Evolutionary conservation across 2,888 invertebrate species (phyloP), one percentile per base, ranked within the genome.

Genomic region (Aromia moschata): DNA sequence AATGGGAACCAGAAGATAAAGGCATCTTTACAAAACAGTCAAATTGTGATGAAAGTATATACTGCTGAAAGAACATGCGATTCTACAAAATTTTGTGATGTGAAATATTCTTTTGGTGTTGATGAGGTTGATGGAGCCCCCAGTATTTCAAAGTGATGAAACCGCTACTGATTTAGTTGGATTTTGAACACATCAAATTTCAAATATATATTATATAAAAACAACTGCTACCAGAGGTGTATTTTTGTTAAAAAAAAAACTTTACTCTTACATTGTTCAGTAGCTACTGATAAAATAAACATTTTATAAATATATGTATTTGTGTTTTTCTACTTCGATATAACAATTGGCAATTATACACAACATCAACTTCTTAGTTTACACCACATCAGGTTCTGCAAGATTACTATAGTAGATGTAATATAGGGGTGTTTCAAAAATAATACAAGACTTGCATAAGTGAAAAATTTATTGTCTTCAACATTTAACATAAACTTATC

Each of bases 1-100:
- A 41, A 41, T 41, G 41, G 18, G 41, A 18, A 41, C 2, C 41
- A 41, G 18, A 18, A 1, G 41, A 41, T 41, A 18, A 41, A 41
- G 18, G 9, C 11, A 1, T 4, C 11, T 17, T 41, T 7, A n/a
- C 41, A 41, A 10, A 17, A 41, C 17, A 11, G n/a, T 41, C n/a
- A 41, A 41, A 41, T 41, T 18, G 11, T 18, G 10, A 18, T 41
- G 18, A 41, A 41, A 41, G 11, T 41, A n/a, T 41, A 41, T 41
- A 18, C 10, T 41, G 18, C 11, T 41, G 11, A 18, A 18, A 17
- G 41, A 41, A 41, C 10, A 41, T 11, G n/a, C 1, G 3, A 38
- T 38, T 10, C 18, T n/a, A 41, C 41, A 17, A 41, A 41, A 41
- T 18, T 12, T 41, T 41, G n/a, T 18, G 18, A 11, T 2, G 11